Evolutionary conservation across 2,113 vertebrate genomes (phyloP).

Genomic region (Prunella fulvescens): DNA sequence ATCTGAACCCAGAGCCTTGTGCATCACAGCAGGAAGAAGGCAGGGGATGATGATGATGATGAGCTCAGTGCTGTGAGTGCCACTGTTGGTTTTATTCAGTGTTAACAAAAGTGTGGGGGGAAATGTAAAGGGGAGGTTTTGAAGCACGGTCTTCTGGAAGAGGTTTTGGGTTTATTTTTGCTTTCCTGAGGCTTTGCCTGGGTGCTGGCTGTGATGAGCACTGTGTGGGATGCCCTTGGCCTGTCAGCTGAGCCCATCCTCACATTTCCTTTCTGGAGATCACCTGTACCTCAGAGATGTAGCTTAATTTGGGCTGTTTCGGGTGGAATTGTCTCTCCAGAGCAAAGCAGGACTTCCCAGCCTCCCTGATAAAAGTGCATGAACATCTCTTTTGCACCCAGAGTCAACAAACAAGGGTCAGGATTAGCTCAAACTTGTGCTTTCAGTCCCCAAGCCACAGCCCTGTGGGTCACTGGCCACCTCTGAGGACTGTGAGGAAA

Average conservation of each 20-base stretch:
- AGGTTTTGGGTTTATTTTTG: not conserved
- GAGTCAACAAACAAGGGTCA: not conserved
- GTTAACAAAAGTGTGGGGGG: not conserved
- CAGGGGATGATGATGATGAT: fast-evolving
- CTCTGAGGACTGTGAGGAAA: not conserved
- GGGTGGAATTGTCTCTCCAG: not conserved
- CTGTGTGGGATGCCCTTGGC: fast-evolving
- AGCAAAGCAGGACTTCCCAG: not conserved
- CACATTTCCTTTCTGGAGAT: not conserved
- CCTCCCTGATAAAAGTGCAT: fast-evolving
- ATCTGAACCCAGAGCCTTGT: fast-evolving
- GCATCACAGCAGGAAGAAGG: not conserved
- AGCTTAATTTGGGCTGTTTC: not conserved
- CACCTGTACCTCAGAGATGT: not conserved
- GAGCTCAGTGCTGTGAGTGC: fast-evolving
- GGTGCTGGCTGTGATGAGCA: not conserved
- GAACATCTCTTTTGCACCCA: not conserved
- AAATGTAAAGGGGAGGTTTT: not conserved
- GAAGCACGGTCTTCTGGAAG: not conserved
- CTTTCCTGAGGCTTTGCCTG: not conserved
- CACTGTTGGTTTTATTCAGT: not conserved
- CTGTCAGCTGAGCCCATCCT: fast-evolving
- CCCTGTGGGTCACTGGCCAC: fast-evolving
- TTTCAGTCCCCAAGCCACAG: not conserved
- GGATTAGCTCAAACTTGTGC: fast-evolving